These are phyloP conservation scores for Pseudocheirus occidentalis DNA, from an alignment of 2,797 vertebrate genomes.

Conservation along the genomic window DNA sequence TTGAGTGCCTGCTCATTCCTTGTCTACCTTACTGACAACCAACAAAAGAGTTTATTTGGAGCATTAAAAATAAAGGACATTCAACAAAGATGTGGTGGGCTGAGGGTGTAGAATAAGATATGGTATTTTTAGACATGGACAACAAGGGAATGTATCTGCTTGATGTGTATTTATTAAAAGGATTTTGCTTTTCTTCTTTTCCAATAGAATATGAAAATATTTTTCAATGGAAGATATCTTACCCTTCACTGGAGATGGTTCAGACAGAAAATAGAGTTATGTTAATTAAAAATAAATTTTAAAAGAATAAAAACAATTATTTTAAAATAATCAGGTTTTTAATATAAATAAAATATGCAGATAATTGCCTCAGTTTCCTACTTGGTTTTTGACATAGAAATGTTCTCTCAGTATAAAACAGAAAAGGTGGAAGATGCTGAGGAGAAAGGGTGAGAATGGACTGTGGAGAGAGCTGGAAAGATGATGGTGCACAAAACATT, in stretches of 20 bases:
- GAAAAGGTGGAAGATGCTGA: neutral
- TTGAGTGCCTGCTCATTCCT: neutral
- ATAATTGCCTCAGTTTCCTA: neutral
- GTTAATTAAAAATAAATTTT: neutral
- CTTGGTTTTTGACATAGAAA: slow-evolving; percentile 28
- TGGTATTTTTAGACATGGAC: neutral
- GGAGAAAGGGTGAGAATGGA: neutral
- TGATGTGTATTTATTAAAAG: neutral
- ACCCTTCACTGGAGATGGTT: neutral
- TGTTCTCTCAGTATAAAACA: neutral
- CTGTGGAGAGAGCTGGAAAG: slow-evolving; percentile 12
- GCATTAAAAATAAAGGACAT: neutral
- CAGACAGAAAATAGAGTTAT: neutral
- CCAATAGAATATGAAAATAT: neutral
- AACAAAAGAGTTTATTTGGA: neutral
- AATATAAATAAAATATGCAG: slow-evolving; percentile 41
- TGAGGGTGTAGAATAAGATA: neutral
- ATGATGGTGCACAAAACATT: neutral
- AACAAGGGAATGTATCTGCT: neutral
- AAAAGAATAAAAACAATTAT: neutral
- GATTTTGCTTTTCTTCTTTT: neutral
- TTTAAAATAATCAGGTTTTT: slow-evolving; percentile 2
- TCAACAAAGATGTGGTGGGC: neutral
- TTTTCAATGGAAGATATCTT: neutral
- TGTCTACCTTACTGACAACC: neutral